Evolutionary conservation across 2,888 invertebrate species (phyloP).

Genomic region (Callyntrura sp.): DNA sequence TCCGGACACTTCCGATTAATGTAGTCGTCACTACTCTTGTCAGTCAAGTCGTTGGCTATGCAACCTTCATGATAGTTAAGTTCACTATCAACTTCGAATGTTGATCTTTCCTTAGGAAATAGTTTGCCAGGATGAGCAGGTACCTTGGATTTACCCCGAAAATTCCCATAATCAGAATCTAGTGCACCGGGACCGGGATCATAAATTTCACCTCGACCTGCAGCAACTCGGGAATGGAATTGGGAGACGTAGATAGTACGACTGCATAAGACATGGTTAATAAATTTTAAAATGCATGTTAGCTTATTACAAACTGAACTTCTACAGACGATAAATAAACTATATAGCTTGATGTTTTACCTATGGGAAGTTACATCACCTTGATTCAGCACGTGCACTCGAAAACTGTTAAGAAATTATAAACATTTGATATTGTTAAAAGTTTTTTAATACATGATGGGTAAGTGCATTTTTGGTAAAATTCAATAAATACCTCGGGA

Average conservation of each 20-base stretch:
- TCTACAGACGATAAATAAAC: too few species aligned
- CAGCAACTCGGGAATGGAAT: constrained; percentile 67
- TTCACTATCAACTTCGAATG: constrained; percentile 33
- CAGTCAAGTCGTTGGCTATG: neutral
- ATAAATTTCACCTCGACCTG: constrained; percentile 59
- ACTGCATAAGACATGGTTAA: too few species aligned
- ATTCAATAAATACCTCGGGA: constrained; percentile 71
- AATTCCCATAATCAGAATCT: neutral
- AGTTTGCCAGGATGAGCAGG: constrained; percentile 57
- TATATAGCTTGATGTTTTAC: too few species aligned
- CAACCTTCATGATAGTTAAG: constrained; percentile 44
- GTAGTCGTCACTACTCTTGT: neutral
- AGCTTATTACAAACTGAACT: too few species aligned
- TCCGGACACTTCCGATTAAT: constrained; percentile 41
- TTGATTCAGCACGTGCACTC: too few species aligned
- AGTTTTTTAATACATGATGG: too few species aligned
- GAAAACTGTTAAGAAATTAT: too few species aligned
- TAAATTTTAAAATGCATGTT: too few species aligned
- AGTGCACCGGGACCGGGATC: constrained; percentile 24
- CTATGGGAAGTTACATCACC: too few species aligned
- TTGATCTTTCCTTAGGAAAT: constrained; percentile 41
- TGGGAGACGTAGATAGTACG: constrained; percentile 71
- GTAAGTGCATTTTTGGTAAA: too few species aligned
- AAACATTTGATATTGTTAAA: too few species aligned
- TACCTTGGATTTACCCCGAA: neutral